phyloP scores from a whole-genome alignment of 2,797 vertebrate genomes.

The Peromyscus nudipes region DNA sequence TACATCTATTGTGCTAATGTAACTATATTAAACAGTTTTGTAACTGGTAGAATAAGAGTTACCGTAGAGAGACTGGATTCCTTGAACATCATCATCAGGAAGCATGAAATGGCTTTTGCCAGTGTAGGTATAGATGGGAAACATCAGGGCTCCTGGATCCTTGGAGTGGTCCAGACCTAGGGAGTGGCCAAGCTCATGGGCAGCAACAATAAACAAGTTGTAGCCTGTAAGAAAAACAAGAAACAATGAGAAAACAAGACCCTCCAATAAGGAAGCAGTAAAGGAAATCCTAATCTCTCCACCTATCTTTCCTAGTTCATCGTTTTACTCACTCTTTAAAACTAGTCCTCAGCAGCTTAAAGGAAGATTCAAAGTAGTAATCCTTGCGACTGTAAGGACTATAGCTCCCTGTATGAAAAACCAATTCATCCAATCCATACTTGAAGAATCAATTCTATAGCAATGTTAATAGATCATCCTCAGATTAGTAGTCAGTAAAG shows the following conservation, averaged over 20 bases:
- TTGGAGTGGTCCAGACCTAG: conserved; percentile 93
- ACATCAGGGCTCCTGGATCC: conserved; percentile 94
- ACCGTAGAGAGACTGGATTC: conserved; percentile 93
- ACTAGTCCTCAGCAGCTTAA: not conserved
- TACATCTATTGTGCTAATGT: not conserved
- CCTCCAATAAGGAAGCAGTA: not conserved
- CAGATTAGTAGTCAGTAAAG: not conserved
- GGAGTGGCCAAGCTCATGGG: conserved; percentile 94
- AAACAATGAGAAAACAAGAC: not conserved
- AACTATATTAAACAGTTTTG: not conserved
- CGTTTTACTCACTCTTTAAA: not conserved
- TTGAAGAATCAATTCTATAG: not conserved
- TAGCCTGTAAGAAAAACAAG: conserved; percentile 88
- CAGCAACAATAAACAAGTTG: conserved; percentile 93
- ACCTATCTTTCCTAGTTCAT: not conserved
- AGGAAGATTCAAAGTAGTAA: not conserved
- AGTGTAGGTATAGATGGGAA: conserved; percentile 93
- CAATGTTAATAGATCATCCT: not conserved
- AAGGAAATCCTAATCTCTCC: not conserved
- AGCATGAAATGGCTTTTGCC: conserved; percentile 89
- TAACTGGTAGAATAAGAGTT: conserved; percentile 19
- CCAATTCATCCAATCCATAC: not conserved
- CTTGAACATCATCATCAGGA: conserved; percentile 92
- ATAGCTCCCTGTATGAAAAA: not conserved
- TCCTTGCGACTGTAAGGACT: not conserved